Evolutionary conservation across 2,113 vertebrate genomes (phyloP).

Genomic region (Mustela nigripes): DNA sequence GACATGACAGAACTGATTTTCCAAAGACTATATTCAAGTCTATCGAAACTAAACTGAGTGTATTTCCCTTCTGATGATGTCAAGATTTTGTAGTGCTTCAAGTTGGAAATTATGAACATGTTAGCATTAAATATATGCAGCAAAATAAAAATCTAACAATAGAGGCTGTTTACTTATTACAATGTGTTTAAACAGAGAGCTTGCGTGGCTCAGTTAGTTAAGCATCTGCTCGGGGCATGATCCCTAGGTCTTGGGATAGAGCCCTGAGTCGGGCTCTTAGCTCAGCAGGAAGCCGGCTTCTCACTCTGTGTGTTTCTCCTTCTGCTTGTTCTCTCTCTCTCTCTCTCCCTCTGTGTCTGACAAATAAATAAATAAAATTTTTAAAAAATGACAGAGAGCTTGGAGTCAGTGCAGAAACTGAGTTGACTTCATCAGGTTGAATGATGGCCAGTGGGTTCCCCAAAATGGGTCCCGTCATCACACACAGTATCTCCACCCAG

Average conservation of each 20-base stretch:
- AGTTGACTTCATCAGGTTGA: not conserved
- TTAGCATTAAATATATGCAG: not conserved
- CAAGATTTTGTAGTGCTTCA: constrained; percentile 32
- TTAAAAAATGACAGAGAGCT: not conserved
- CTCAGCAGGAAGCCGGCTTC: not conserved
- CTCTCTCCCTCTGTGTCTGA: not conserved
- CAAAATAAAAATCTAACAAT: not conserved
- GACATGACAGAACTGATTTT: not conserved
- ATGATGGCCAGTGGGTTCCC: not conserved
- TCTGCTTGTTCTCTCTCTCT: not conserved
- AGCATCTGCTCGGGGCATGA: not conserved
- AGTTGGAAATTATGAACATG: constrained; percentile 52
- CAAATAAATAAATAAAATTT: not conserved
- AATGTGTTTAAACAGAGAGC: not conserved
- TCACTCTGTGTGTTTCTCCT: not conserved
- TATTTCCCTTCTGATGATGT: not conserved
- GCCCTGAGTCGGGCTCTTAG: too few species aligned
- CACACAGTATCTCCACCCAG: not conserved
- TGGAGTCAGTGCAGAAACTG: not conserved
- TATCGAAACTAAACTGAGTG: not conserved
- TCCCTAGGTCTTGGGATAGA: not conserved
- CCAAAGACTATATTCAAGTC: not conserved
- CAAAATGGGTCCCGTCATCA: not conserved
- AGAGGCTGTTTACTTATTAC: not conserved
- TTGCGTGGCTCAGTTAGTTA: not conserved